Percentiles rank a stretch among this genome's conserved stretches.
phyloP scores from a whole-genome alignment of 2,888 invertebrate genomes.

The Chymomyza amoena region DNA sequence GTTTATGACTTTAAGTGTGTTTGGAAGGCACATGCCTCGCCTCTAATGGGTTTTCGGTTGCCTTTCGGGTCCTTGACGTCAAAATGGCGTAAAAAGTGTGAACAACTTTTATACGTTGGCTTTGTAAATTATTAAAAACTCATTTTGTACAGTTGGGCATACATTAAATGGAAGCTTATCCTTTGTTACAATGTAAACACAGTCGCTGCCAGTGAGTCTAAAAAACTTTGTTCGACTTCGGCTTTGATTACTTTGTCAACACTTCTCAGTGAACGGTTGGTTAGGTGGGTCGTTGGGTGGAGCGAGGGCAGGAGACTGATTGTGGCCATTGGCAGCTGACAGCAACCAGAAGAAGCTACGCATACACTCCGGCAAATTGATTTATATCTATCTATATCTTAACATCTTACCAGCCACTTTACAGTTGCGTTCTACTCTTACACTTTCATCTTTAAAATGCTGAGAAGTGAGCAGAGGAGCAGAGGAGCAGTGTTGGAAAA shows the following conservation, averaged over 20 bases:
- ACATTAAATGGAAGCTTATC: neutral
- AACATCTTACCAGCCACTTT: neutral
- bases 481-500: neutral
- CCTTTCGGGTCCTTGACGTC: neutral
- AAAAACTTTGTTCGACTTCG: neutral
- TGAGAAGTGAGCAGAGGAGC: neutral
- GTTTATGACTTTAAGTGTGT: neutral
- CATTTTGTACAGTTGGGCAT: neutral
- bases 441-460: neutral
- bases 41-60: neutral
- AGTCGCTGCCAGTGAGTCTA: neutral
- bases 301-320: no score
- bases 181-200: neutral
- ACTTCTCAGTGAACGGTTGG: neutral
- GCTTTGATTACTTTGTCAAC: neutral
- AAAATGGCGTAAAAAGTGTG: neutral
- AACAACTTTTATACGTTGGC: neutral
- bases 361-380: constrained; percentile 1
- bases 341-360: neutral
- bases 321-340: neutral
- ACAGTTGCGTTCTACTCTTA: neutral
- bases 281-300: no score
- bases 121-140: neutral
- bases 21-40: neutral
- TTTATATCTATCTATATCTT: neutral